Base-by-base conservation (phyloP, 2,888 invertebrate genomes). In the Heliothis peltigera region DNA sequence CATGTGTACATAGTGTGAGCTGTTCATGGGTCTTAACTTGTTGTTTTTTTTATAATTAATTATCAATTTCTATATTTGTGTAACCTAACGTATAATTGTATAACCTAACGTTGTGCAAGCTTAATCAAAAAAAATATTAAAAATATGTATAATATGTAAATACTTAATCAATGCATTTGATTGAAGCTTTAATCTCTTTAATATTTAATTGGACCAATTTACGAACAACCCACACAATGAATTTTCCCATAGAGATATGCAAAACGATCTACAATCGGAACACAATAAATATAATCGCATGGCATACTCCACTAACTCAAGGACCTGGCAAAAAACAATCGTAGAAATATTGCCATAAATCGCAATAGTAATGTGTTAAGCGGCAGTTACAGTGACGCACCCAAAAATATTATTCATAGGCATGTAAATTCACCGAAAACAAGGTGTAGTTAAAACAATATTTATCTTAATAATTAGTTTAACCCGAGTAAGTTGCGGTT, bases 391-490 rank as follows among this genome's bases (percentile, higher is more conserved):
- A 79, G 72, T 81, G 84, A 87, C 87, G 79, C 81, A 81, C 81
- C 83, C 79, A 81, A 84, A 84, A 87, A 85, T 86, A 85, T 82
- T 83, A 86, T 84, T 84, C 82, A 84, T 84, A 87, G 84, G 83
- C 86, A 84, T 83, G 87, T 88, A 90, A 92, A 91, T 89, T 87
- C 83, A 85, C 86, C 85, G 82, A 89, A 91, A 93, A 93, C 92
- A 92, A 89, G 89, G 89, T 89, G 87, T 88, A 88, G 89, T 91
- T 92, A 89, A 90, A 91, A 87, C 88, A 90, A 91, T 94, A 94
- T 94, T 93, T 94, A 94, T 94, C 94, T 93, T 90, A 92, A 94
- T 94, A 94, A 94, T 94, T 94, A 94, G 94, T 93, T 89, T 90
- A 92, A 92, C 90, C 89, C 87, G 87, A 90, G 87, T 85, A 88